phyloP scores from a whole-genome alignment of 2,797 vertebrate species.

The Paguma larvata region DNA sequence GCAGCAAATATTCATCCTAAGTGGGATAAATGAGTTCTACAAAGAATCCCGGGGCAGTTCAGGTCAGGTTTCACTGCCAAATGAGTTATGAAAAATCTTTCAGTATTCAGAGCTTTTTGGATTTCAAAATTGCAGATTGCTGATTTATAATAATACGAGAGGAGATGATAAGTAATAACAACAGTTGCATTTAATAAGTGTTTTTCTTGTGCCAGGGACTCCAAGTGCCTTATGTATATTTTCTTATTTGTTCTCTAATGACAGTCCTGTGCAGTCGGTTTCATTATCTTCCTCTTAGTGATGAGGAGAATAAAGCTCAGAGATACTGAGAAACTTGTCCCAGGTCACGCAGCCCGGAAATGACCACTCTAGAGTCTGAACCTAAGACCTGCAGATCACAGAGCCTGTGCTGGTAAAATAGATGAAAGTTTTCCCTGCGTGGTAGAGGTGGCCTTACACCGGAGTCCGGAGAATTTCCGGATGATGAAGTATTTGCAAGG shows the following conservation, averaged over 20 bases:
- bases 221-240: not conserved
- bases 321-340: not conserved
- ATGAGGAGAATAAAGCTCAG: not conserved
- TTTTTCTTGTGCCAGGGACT: constrained; percentile 37
- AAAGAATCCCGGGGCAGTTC: constrained; percentile 52
- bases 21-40: constrained; percentile 47
- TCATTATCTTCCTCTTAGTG: constrained; percentile 17
- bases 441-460: not conserved
- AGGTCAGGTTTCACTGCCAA: constrained; percentile 62
- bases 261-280: not conserved
- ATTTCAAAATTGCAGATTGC: constrained; percentile 55
- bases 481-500: constrained; percentile 27
- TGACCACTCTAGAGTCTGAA: constrained; percentile 20
- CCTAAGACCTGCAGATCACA: not conserved
- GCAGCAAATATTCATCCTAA: constrained; percentile 45
- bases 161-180: constrained; percentile 55
- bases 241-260: constrained; percentile 51
- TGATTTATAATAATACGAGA: constrained; percentile 60
- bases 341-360: not conserved
- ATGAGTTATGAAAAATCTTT: constrained; percentile 58
- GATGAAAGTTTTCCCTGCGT: not conserved
- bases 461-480: not conserved
- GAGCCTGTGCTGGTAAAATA: not conserved
- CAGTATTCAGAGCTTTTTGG: constrained; percentile 24
- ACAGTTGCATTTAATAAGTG: constrained; percentile 49